Evolutionary conservation across 1,140 invertebrate species (phyloP), one percentile per base, ranked within the genome.

Genomic region (Drosophila jambulina): DNA sequence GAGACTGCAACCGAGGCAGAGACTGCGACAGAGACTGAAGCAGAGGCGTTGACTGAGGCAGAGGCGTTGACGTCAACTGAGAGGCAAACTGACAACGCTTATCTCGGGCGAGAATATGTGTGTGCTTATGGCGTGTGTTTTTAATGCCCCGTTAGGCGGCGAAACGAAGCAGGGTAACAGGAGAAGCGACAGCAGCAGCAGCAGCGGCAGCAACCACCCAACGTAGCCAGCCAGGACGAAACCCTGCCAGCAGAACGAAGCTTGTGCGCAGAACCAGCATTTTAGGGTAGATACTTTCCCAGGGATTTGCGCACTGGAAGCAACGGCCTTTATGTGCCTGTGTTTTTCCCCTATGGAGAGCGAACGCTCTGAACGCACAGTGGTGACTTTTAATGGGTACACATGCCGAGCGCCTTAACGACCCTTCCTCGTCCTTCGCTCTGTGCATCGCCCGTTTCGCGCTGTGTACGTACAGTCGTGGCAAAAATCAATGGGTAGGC

Each of bases 211-310:
- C 67, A 72, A 72, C 67, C 67, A 72, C 53, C 69, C 34, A 40
- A 27, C 34, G 9, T 48, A 84, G 70, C 78, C 62, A 77, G 53
- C 62, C 67, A 48, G 60, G 75, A 72, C 78, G 68, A 78, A 80
- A 80, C 60, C 49, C 65, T 46, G 67, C 59, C 65, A 64, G 54
- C 78, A 69, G 70, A 42, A 70, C 54, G 58, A 68, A 43, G 43
- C 85, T 91, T 79, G 90, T 91, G 90, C 90, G 90, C 90, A 91
- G 75, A 91, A 77, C 77, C 90, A 86, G 90, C 90, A 91, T 91
- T 91, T 90, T 91, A 86, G 90, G 88, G 86, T 91, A 91, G 90
- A 91, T 91, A 91, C 91, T 91, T 91, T 91, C 82, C 81, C 86
- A 87, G 90, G 90, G 82, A 91, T 80, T 91, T 91, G 90, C 90